Evolutionary conservation across 2,888 invertebrate species (phyloP).

Genomic region (Anodontia alba): DNA sequence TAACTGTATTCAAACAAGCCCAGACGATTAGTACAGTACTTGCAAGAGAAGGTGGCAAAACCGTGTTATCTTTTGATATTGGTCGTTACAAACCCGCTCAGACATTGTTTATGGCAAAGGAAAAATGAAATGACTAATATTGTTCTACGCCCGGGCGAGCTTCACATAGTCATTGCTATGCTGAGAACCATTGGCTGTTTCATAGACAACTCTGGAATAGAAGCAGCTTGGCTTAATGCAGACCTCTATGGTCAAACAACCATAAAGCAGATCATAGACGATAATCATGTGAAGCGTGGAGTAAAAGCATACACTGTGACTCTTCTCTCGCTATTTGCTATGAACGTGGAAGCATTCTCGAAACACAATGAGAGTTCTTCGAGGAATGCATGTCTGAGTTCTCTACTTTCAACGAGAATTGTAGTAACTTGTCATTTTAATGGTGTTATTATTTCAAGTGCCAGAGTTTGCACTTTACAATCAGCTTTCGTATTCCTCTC

Average conservation of each 20-base stretch:
- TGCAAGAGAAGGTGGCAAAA: background rate
- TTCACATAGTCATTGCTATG: slow-evolving; percentile 5
- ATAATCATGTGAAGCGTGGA: background rate
- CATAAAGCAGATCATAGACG: background rate
- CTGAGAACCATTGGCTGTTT: background rate
- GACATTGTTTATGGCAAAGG: background rate
- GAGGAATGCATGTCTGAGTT: too few species aligned
- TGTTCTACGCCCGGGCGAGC: background rate
- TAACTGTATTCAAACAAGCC: slow-evolving; percentile 11
- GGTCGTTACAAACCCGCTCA: background rate
- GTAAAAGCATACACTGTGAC: slow-evolving; percentile 1
- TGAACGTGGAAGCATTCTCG: background rate
- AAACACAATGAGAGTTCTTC: background rate
- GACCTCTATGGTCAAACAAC: background rate
- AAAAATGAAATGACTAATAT: background rate
- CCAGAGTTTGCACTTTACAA: too few species aligned
- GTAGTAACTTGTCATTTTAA: too few species aligned
- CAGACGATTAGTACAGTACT: background rate
- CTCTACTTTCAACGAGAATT: too few species aligned
- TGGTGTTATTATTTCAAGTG: too few species aligned
- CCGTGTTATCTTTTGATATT: background rate
- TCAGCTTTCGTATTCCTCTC: too few species aligned
- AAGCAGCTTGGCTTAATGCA: background rate
- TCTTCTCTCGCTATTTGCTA: background rate
- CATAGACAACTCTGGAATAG: background rate